Evolutionary conservation across 1,140 invertebrate species (phyloP), one percentile per base, ranked within the genome.

Genomic region (Aphaenogaster ashmeadi): DNA sequence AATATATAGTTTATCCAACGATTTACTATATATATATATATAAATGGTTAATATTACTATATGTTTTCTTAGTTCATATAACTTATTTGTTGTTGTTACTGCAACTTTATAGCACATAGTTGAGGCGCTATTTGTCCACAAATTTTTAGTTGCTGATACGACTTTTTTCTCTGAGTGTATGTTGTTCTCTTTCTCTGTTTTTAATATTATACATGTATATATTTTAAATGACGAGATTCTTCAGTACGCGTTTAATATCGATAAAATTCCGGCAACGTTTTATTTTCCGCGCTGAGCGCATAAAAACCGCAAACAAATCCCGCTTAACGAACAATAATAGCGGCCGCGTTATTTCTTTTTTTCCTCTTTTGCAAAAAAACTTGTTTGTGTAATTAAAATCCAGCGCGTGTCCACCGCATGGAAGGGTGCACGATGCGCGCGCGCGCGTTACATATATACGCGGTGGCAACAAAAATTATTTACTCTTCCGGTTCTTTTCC

Each of bases 381-480:
- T 47, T 69, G 27, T 71, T 56, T 44, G 27, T 21, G 41, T 44
- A 60, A 74, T 74, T 74, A 84, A 74, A 84, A 74, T 60, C 80
- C 79, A 79, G 38, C 66, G 47, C 64, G n/a, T 79, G 58, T 79
- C 36, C 54, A 77, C 4, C 13, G 74, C 44, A 33, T 21, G 83
- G 54, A 44, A 78, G 15, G 47, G n/a, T 66, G 47, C 58, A 41
- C 33, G 9, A 52, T 27, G 33, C 54, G 66, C 21, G 50, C 27
- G 50, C 60, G 58, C 18, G 38, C 52, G 33, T 3, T 27, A 21
- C 3, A 9, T 11, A 7, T 9, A 7, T 13, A 11, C 77, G 33
- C 44, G 15, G 52, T 50, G 44, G 64, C 64, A 41, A 60, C 69
- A 83, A 83, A 74, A 84, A 87, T 87, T 87, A 84, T 87, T 87